Evolutionary conservation across 1,140 invertebrate species (phyloP), one percentile per base, ranked within the genome.

Genomic region (Paracyclopina nana): DNA sequence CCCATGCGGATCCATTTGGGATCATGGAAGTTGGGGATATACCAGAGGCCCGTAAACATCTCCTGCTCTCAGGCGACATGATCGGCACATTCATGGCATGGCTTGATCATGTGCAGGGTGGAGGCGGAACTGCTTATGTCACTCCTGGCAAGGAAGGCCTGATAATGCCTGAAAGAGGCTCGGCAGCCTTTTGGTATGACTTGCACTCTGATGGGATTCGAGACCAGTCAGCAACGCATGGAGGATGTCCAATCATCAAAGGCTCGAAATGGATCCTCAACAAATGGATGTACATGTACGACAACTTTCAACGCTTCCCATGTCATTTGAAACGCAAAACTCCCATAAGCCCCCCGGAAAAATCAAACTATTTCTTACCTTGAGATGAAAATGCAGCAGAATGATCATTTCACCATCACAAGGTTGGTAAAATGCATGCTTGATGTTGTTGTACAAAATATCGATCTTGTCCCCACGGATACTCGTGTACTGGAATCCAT

Each of bases 351-450:
- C n/a, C n/a, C n/a, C n/a, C n/a, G 5, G 28, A 11, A 69, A 58
- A 1, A 28, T 18, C 1, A 6, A 30, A 50, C 6, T 11, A 40
- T 25, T 20, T 53, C 55, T 53, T 62, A 80, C 79, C 69, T 92
- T 97, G 25, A 99, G 70, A 70, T 97, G 88, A 63, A 98, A 99
- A 73, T 99, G 95, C 41, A 99, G 70, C 6, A 99, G 66, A 62
- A 99, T 98, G 46, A 99, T 96, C 91, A 98, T 97, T 71, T 99
- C 95, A 52, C 87, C 83, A 67, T 98, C 94, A 65, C 94, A 98
- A 0, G 95, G 94, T 70, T 98, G 94, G 67, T 96, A 99, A 68
- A 98, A 95, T 5, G 95, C 92, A 65, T 98, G 92, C 63, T 96
- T 95, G 55, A 99, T 97, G 65, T 99, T 99, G 68, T 98, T 98